phyloP scores from a whole-genome alignment of 2,888 invertebrate genomes.

The Alsophila aescularia region DNA sequence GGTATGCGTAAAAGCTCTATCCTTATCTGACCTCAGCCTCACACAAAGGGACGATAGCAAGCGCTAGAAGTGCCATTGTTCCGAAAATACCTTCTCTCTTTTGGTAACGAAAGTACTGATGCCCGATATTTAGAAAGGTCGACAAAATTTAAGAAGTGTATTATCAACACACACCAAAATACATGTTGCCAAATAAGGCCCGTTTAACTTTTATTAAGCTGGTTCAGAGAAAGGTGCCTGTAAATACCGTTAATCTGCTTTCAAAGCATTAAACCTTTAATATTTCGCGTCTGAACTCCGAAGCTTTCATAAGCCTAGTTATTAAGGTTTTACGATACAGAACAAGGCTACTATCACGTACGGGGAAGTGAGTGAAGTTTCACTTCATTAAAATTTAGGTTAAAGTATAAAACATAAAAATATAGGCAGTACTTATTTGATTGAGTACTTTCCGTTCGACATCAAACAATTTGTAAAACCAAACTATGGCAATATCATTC shows the following conservation, averaged over 20 bases:
- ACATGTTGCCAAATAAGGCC: too few relatives aligned
- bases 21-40: not conserved
- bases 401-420: too few relatives aligned
- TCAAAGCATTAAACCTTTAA: slow-evolving; percentile 4
- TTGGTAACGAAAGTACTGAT: not conserved
- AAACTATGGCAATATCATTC: too few relatives aligned
- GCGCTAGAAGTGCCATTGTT: slow-evolving; percentile 13
- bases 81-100: slow-evolving; percentile 5
- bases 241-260: not conserved
- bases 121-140: not conserved
- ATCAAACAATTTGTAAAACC: too few relatives aligned
- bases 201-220: too few relatives aligned
- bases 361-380: too few relatives aligned
- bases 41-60: slow-evolving; percentile 9
- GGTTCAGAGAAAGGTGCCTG: not conserved
- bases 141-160: not conserved
- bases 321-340: slow-evolving; percentile 21
- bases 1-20: slow-evolving; percentile 1
- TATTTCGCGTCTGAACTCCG: not conserved
- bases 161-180: not conserved
- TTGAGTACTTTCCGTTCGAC: too few relatives aligned
- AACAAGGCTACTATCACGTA: slow-evolving; percentile 1
- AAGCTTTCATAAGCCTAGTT: slow-evolving; percentile 6
- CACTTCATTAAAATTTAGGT: too few relatives aligned
- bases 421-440: too few relatives aligned